phyloP scores from a whole-genome alignment of 1,140 invertebrate genomes.

The Anastrepha ludens region DNA sequence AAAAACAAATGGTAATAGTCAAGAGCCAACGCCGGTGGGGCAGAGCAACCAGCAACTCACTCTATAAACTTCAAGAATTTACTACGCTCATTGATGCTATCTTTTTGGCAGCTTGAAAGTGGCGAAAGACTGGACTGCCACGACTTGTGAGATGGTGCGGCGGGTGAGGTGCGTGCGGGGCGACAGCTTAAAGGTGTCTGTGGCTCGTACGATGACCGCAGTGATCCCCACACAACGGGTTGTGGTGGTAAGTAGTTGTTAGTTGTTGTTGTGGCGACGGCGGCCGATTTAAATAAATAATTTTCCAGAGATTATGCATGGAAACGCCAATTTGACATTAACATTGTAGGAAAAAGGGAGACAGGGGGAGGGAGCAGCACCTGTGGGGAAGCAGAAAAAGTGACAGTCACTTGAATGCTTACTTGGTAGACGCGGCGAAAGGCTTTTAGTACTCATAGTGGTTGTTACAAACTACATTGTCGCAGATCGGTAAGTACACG shows the following conservation, averaged over 20 bases:
- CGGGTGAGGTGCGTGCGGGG: neutral
- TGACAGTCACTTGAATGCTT: slow-evolving; percentile 2
- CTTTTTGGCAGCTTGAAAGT: slow-evolving; percentile 46
- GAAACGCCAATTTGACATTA: slow-evolving; percentile 32
- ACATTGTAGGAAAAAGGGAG: neutral
- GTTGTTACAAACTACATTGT: neutral
- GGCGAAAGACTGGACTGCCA: slow-evolving; percentile 17
- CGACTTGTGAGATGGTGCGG: no score
- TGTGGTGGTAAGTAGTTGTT: slow-evolving; percentile 25
- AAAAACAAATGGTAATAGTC: neutral
- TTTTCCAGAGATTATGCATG: slow-evolving; percentile 39
- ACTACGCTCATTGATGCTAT: slow-evolving; percentile 46
- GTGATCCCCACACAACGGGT: slow-evolving; percentile 21
- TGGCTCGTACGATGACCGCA: slow-evolving; percentile 21
- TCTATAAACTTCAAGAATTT: slow-evolving; percentile 41
- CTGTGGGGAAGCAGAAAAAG: neutral
- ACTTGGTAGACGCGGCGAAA: slow-evolving; percentile 17
- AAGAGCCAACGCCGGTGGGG: neutral
- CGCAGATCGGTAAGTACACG: slow-evolving; percentile 45
- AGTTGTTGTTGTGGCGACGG: neutral
- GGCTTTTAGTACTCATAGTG: neutral
- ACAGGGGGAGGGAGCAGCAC: neutral
- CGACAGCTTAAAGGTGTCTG: slow-evolving; percentile 18
- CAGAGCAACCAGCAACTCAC: neutral
- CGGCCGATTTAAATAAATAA: slow-evolving; percentile 40